Evolutionary conservation across 1,140 invertebrate species (phyloP), one percentile per base, ranked within the genome.

Genomic region (Argopecten irradians): DNA sequence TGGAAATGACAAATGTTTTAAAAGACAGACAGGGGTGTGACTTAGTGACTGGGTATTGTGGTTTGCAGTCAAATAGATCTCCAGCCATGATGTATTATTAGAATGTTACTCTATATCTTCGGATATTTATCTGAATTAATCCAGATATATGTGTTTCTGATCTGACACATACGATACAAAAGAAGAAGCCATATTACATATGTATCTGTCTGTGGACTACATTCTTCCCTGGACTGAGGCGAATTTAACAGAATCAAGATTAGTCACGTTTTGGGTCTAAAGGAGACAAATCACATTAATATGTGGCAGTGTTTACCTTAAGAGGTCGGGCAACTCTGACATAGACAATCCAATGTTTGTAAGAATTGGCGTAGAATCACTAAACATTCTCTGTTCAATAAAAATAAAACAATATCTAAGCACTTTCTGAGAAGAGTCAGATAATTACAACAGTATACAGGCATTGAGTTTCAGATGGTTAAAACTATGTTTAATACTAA

Each of bases 231-330:
- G 55, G 55, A 16, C 22, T 16, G n/a, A 71, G 43, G 22, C n/a
- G n/a, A 55, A 19, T 19, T 55, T 22, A 22, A 71, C n/a, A 71
- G 55, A 28, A 46, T 28, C 36, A 39, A 16, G 55, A 22, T 71
- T 39, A 71, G 55, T n/a, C 55, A 28, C 8, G n/a, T 71, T 71
- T 71, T 22, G 22, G n/a, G 55, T 71, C 55, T 71, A n/a, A 71
- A 71, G 28, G 22, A 71, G 55, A 71, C 55, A 71, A 71, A 71
- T 71, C 22, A 71, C 55, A 71, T 71, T 71, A 71, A 71, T 71
- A 3, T n/a, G 22, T 28, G 28, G 1, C 11, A 28, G 55, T 71
- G 2, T 71, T 71, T 28, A 71, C 55, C 22, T 71, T 28, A 28
- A n/a, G n/a, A 71, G 22, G 55, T 28, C 13, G 5, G 28, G n/a